Evolutionary conservation across 2,797 vertebrate genomes (phyloP), one percentile per base, ranked within the genome.

Genomic region (Hemibagrus guttatus): DNA sequence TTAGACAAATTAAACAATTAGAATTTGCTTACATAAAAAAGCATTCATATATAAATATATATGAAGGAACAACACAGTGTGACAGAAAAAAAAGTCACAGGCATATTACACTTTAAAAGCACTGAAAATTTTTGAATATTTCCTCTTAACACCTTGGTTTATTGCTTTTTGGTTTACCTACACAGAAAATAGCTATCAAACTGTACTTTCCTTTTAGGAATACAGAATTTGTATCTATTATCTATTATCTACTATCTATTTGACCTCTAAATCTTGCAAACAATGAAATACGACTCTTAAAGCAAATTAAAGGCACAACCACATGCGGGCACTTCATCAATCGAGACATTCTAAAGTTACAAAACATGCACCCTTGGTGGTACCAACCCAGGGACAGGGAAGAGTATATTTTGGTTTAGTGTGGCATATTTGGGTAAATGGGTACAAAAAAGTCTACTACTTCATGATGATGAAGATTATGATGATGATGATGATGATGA

Each of bases 51-150:
- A 58, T 5, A 59, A 75, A 64, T 35, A 76, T 14, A 83, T 46
- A 82, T n/a, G 94, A 94, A 94, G 93, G 93, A 93, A 94, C 42
- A 84, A 61, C 52, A 39, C 0, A 49, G 31, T 26, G 14, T 28
- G 39, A 63, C 7, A 46, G 3, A 21, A 35, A 64, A 35, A 64
- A 84, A 28, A 69, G 31, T 3, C 0, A n/a, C 8, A 63, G 16
- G 11, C 14, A 16, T 13, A 28, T n/a, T 46, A 35, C 21, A 94
- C 19, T 72, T 71, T 74, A 56, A 61, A 87, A 64, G 16, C n/a
- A 76, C n/a, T 76, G 0, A 74, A 49, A 54, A 6, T 5, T 26
- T 49, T 16, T 2, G 1, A 75, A 82, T 35, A 46, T 54, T 54
- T 52, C 14, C 28, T 16, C 2, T 46, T n/a, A 79, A 42, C 11